Evolutionary conservation across 2,888 invertebrate species (phyloP).

Genomic region (Teleiodes luculella): DNA sequence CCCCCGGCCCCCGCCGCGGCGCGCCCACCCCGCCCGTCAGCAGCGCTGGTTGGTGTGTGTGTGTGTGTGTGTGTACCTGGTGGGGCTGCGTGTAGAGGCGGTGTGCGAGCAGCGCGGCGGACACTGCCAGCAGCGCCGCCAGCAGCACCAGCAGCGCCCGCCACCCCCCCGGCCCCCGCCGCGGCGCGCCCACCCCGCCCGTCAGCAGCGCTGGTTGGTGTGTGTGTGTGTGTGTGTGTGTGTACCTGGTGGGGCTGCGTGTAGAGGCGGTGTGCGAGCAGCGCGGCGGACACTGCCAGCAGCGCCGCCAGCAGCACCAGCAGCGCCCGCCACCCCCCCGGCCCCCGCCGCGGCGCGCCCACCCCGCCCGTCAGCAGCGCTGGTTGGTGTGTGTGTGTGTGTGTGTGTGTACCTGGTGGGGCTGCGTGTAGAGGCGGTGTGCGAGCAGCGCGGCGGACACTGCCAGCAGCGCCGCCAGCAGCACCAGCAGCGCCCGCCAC

Average conservation of each 20-base stretch:
- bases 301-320: conserved; percentile 32
- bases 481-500: too few species aligned
- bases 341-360: conserved; percentile 24
- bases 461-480: too few species aligned
- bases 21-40: conserved; percentile 43
- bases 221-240: too few species aligned
- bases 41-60: conserved; percentile 64
- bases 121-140: conserved; percentile 36
- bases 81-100: conserved; percentile 34
- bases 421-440: too few species aligned
- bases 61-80: too few species aligned
- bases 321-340: conserved; percentile 29
- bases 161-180: conserved; percentile 28
- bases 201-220: conserved; percentile 64
- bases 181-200: conserved; percentile 32
- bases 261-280: conserved; percentile 45
- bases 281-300: conserved; percentile 43
- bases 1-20: conserved; percentile 25
- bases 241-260: too few species aligned
- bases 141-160: conserved; percentile 33
- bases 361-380: conserved; percentile 53
- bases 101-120: conserved; percentile 46
- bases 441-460: too few species aligned
- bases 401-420: too few species aligned
- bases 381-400: too few species aligned